Percentiles rank a stretch among this genome's conserved stretches.
phyloP scores from a whole-genome alignment of 2,888 invertebrate species.

The Nomada ruficornis region DNA sequence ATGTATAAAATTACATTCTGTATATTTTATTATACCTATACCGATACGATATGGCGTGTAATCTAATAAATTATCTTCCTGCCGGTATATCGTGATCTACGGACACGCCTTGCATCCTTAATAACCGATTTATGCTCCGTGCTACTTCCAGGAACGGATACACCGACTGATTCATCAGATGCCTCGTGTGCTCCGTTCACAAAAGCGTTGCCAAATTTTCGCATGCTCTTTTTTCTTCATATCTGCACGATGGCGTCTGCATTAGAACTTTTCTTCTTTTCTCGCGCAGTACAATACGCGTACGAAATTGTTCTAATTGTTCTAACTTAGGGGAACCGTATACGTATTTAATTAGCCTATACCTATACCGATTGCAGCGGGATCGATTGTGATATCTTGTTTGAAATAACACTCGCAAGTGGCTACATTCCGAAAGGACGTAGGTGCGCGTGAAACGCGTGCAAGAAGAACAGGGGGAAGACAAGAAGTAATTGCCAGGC shows the following conservation, averaged over 20 bases:
- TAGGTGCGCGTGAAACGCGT: slow-evolving; percentile 23
- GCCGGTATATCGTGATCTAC: slow-evolving; percentile 29
- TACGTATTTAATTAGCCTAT: too few relatives aligned
- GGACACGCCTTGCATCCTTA: slow-evolving; percentile 40
- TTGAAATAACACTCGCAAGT: slow-evolving; percentile 31
- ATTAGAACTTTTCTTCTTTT: neutral
- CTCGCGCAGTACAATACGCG: neutral
- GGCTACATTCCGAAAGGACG: neutral
- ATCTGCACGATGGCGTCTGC: neutral
- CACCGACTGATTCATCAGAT: slow-evolving; percentile 12
- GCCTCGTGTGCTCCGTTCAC: neutral
- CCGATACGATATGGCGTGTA: slow-evolving; percentile 4
- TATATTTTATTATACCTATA: slow-evolving; percentile 33
- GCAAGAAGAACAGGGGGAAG: slow-evolving; percentile 53
- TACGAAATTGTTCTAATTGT: too few relatives aligned
- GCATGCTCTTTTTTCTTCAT: neutral
- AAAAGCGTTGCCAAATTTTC: slow-evolving; percentile 1
- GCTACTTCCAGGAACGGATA: slow-evolving; percentile 42
- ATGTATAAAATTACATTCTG: slow-evolving; percentile 16
- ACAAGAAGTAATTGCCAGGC: slow-evolving; percentile 78
- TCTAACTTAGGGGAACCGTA: too few relatives aligned
- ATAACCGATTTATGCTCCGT: slow-evolving; percentile 33
- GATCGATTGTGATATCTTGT: slow-evolving; percentile 20
- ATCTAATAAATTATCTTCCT: slow-evolving; percentile 37
- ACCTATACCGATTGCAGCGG: neutral